Conservation (phyloP, 2,888 invertebrate species). For the Tenthredo notha region DNA sequence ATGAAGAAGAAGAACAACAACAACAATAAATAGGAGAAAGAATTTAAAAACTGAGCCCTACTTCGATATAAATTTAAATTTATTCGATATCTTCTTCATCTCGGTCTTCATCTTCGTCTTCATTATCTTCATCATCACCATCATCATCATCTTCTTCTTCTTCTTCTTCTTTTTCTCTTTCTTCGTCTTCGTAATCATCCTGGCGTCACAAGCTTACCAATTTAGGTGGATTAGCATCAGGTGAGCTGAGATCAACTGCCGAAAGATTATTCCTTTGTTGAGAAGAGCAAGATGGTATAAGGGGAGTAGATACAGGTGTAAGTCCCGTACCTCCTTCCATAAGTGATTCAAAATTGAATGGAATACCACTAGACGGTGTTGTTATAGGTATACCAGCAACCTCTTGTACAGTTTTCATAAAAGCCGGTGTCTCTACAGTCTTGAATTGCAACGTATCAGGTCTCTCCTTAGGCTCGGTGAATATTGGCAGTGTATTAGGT, state of each 20-base stretch:
- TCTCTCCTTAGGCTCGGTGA: conserved; percentile 72
- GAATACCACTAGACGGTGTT: conserved; percentile 92
- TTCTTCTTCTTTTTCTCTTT: conserved; percentile 68
- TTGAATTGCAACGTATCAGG: conserved; percentile 72
- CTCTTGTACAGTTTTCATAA: conserved; percentile 80
- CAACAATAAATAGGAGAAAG: background rate
- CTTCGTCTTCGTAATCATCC: conserved; percentile 63
- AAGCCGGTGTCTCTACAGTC: conserved; percentile 73
- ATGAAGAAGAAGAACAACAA: background rate
- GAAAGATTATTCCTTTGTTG: conserved; percentile 86
- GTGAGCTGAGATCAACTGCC: conserved; percentile 84
- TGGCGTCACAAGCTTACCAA: conserved; percentile 90
- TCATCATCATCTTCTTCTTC: background rate
- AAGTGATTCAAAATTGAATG: conserved; percentile 94
- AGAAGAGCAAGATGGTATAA: conserved; percentile 86
- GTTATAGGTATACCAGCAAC: conserved; percentile 91
- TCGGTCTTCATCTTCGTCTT: background rate
- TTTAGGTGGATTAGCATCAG: conserved; percentile 88
- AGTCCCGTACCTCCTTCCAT: conserved; percentile 96
- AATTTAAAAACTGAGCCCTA: background rate
- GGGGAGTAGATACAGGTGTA: conserved; percentile 89
- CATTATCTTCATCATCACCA: background rate
- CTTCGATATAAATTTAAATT: background rate
- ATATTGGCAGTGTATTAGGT: conserved; percentile 77
- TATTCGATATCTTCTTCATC: background rate